Conservation (phyloP, 2,888 invertebrate genomes). For the Dendrolimus houi region DNA sequence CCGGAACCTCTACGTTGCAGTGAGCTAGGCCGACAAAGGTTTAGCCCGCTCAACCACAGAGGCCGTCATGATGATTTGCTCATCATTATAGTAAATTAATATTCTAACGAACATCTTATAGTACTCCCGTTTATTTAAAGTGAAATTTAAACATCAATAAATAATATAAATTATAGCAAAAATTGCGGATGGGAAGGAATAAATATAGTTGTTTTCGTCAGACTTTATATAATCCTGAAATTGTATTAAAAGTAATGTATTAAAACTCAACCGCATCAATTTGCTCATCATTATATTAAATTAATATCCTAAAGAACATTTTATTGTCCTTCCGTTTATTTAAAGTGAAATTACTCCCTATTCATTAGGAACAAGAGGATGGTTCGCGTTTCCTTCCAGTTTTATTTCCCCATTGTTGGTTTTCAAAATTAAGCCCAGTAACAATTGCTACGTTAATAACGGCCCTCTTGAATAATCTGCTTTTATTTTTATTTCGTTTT, state of each 20-base stretch:
- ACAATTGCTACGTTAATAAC: slow-evolving; percentile 70
- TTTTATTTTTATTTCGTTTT: slow-evolving; percentile 35
- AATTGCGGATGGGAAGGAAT: too few relatives aligned
- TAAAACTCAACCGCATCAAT: slow-evolving; percentile 35
- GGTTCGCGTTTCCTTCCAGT: slow-evolving; percentile 57
- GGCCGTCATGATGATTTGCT: too few relatives aligned
- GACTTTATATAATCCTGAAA: too few relatives aligned
- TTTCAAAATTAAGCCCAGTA: slow-evolving; percentile 68
- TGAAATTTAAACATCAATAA: slow-evolving; percentile 37
- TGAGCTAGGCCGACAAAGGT: too few relatives aligned
- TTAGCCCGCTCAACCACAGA: too few relatives aligned
- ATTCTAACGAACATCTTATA: slow-evolving; percentile 65
- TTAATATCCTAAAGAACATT: slow-evolving; percentile 57
- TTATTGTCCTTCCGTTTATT: slow-evolving; percentile 69
- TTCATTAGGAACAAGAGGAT: slow-evolving; percentile 61
- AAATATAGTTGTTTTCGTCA: too few relatives aligned
- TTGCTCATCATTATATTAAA: slow-evolving; percentile 50
- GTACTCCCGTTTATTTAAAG: slow-evolving; percentile 67
- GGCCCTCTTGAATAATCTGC: slow-evolving; percentile 53
- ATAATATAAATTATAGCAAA: too few relatives aligned
- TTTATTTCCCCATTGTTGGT: slow-evolving; percentile 70
- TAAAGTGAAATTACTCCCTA: slow-evolving; percentile 70
- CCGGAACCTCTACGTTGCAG: too few relatives aligned
- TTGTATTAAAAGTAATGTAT: too few relatives aligned
- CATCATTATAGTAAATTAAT: slow-evolving; percentile 29